These are phyloP conservation scores for Chelonus formosanus DNA, from an alignment of 2,888 invertebrate species.

Conservation along the genomic window DNA sequence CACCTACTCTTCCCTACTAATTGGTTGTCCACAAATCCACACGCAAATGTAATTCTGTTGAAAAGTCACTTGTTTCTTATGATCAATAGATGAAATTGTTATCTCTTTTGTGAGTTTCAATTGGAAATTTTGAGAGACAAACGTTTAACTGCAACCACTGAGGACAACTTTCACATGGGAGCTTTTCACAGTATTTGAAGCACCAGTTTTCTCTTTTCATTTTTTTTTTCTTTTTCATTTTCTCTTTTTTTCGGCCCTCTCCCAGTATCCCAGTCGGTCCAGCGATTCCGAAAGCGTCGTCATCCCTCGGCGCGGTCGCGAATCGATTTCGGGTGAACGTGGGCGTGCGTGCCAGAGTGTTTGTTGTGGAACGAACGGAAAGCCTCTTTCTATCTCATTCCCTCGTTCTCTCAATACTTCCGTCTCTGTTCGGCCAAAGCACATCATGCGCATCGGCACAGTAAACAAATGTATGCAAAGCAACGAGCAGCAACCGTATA, in stretches of 20 bases:
- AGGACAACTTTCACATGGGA: conserved; percentile 14
- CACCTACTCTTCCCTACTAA: conserved; percentile 7
- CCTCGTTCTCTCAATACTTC: conserved; percentile 10
- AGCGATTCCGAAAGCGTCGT: conserved; percentile 34
- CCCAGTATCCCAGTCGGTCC: conserved; percentile 28
- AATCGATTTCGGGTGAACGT: conserved; percentile 37
- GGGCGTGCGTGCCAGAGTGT: conserved; percentile 38
- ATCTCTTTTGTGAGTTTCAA: not conserved
- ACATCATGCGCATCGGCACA: conserved; percentile 28
- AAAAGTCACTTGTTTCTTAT: not conserved
- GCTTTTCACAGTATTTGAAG: not conserved
- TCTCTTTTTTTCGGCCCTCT: conserved; percentile 10
- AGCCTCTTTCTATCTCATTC: conserved; percentile 8
- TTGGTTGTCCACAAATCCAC: conserved; percentile 6
- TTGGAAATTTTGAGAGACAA: conserved; percentile 3
- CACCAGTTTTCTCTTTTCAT: conserved; percentile 9
- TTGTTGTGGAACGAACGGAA: conserved; percentile 33
- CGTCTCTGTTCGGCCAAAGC: not conserved
- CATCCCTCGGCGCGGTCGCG: conserved; percentile 30
- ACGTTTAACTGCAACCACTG: conserved; percentile 17
- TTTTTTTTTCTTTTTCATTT: conserved; percentile 10
- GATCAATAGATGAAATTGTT: not conserved
- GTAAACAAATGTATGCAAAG: conserved; percentile 33
- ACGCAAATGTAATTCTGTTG: not conserved
- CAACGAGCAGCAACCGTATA: conserved; percentile 25